Evolutionary conservation across 2,888 invertebrate species (phyloP).

Genomic region (Leucophora obtusa): DNA sequence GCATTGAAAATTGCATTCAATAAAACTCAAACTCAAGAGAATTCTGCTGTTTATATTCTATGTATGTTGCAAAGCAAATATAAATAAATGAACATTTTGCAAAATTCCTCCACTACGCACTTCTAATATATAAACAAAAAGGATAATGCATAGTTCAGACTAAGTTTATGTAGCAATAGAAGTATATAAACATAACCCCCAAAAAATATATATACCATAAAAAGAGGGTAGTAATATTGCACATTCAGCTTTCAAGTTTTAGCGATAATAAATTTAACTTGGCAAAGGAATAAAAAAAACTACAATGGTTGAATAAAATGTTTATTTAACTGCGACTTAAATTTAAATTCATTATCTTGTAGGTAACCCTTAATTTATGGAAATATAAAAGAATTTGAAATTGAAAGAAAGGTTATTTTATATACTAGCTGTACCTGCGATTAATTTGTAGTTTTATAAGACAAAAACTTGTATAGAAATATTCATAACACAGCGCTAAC

Average conservation of each 20-base stretch:
- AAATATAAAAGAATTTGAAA: neutral
- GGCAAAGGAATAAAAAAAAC: neutral
- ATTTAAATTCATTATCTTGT: neutral
- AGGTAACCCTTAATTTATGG: neutral
- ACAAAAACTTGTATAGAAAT: too few relatives aligned
- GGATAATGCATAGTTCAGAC: neutral
- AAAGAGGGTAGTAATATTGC: neutral
- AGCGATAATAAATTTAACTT: neutral
- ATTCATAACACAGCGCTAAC: too few relatives aligned
- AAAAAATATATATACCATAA: neutral
- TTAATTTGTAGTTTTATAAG: too few relatives aligned
- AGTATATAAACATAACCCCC: neutral
- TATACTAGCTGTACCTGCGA: neutral
- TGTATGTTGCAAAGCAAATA: neutral
- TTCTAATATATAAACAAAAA: neutral
- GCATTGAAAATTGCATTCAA: constrained; percentile 41
- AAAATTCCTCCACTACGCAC: neutral
- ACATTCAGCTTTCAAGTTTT: neutral
- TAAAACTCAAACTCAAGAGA: constrained; percentile 33
- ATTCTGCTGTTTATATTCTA: neutral
- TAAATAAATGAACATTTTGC: neutral
- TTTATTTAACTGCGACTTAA: neutral
- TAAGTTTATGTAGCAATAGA: neutral
- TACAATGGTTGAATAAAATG: neutral
- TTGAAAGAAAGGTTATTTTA: neutral